These are phyloP conservation scores for Platycheirus rosarum DNA, from an alignment of 2,888 invertebrate genomes.

Conservation along the genomic window DNA sequence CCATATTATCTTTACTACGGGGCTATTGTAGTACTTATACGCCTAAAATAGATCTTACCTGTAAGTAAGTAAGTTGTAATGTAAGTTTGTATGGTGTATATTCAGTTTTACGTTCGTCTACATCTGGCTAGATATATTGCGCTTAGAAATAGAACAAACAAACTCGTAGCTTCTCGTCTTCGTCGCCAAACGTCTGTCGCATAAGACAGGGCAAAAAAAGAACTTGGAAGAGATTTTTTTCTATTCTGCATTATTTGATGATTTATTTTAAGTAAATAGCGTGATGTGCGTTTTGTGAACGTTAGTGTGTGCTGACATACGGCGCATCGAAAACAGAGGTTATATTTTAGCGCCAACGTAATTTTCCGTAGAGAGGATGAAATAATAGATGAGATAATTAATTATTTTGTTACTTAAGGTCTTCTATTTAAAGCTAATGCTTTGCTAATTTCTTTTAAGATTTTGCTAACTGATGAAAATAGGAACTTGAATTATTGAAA, in stretches of 20 bases:
- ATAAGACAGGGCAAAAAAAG: slow-evolving; percentile 23
- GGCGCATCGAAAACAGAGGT: slow-evolving; percentile 38
- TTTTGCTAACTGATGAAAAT: too few species aligned
- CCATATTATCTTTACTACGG: slow-evolving; percentile 9
- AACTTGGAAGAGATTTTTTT: slow-evolving; percentile 22
- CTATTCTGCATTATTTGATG: slow-evolving; percentile 53
- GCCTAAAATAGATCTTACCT: slow-evolving; percentile 60
- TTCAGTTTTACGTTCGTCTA: slow-evolving; percentile 31
- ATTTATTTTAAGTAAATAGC: slow-evolving; percentile 66
- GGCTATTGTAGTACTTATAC: too few species aligned
- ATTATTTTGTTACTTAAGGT: neutral
- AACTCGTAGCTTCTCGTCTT: slow-evolving; percentile 39
- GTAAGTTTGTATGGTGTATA: slow-evolving; percentile 35
- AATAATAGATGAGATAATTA: neutral
- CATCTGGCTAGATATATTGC: slow-evolving; percentile 45
- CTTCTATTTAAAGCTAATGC: too few species aligned
- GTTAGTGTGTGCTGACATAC: slow-evolving; percentile 25
- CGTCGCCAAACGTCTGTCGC: neutral
- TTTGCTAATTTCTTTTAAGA: too few species aligned
- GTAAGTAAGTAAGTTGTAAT: slow-evolving; percentile 13
- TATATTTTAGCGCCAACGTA: slow-evolving; percentile 52
- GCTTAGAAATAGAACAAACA: slow-evolving; percentile 37
- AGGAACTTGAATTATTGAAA: too few species aligned
- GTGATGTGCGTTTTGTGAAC: slow-evolving; percentile 52
- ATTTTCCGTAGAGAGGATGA: slow-evolving; percentile 10